Base-by-base conservation (phyloP, 2,888 invertebrate species). In the Nowickia ferox region DNA sequence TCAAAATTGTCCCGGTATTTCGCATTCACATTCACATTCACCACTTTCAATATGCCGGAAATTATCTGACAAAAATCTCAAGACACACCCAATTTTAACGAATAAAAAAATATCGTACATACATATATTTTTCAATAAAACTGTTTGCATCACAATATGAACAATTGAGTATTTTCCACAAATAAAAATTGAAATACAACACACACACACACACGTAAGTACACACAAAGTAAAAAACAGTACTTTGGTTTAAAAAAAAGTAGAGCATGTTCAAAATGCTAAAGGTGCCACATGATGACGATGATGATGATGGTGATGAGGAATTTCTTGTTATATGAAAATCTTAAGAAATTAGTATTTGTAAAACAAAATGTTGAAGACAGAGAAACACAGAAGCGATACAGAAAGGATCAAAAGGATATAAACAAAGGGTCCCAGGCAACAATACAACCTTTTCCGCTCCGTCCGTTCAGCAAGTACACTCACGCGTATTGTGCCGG, bases 11-110 rank as follows among this genome's bases (percentile, higher is more conserved):
- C 11, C 19, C 48, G 42, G 48, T 17, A 46, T 68, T 68, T 51
- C 22, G 5, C 40, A 22, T 59, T 51, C n/a, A 8, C 17, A n/a
- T 48, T 53, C n/a, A 8, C 17, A n/a, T 48, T 53, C n/a, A 30
- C n/a, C 19, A 13, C 30, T 9, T 61, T 61, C 69, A 82, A 78
- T 63, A 19, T 55, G 48, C 79, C 83, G 86, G 86, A 86, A 86
- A 86, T 83, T 55, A 83, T 83, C 86, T 86, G 83, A 86, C 86
- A 86, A 86, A 86, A 72, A 86, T 86, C 79, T 80, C 19, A 53
- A 66, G 83, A 72, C 83, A 86, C 86, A 72, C 86, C 86, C 83
- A 72, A 42, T 42, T 63, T 61, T 65, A 55, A 19, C 4, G 46
- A 72, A 40, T 44, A 63, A 48, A 48, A 69, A 63, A 84, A 63